Conservation (phyloP, 2,888 invertebrate genomes). For the Ectemnius lituratus region DNA sequence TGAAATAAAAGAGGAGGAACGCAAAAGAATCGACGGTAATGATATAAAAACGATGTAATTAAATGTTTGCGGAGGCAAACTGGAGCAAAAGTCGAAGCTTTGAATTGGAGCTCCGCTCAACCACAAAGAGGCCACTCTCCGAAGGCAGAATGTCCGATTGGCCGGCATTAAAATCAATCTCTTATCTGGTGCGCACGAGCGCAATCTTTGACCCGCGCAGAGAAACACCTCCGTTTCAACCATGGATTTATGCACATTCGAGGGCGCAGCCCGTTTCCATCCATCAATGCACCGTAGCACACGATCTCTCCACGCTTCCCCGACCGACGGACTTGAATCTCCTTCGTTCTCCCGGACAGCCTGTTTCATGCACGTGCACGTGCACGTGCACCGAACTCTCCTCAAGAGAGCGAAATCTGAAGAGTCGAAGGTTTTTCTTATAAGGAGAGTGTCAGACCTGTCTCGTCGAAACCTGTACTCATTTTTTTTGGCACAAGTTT, state of each 20-base stretch:
- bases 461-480: too few relatives aligned
- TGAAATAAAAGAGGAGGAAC: too few relatives aligned
- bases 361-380: conserved; percentile 27
- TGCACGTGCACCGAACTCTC: too few relatives aligned
- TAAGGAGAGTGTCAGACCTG: too few relatives aligned
- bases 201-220: conserved; percentile 7
- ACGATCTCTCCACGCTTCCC: not conserved
- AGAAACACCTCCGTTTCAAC: conserved; percentile 1
- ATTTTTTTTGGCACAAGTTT: too few relatives aligned
- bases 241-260: not conserved
- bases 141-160: not conserved
- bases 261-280: conserved; percentile 2
- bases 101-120: too few relatives aligned
- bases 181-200: conserved; percentile 4
- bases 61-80: too few relatives aligned
- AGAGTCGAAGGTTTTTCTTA: too few relatives aligned
- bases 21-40: too few relatives aligned
- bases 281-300: not conserved
- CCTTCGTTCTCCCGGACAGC: conserved; percentile 5
- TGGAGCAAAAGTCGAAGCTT: too few relatives aligned
- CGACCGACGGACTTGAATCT: conserved; percentile 12
- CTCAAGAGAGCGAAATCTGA: too few relatives aligned
- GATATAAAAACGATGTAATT: too few relatives aligned
- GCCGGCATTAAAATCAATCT: conserved; percentile 2
- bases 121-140: not conserved